A percentile compares a stretch with the other conserved stretches of the same genome.
phyloP scores from a whole-genome alignment of 1,140 invertebrate genomes.

The Steinernema feltiae region DNA sequence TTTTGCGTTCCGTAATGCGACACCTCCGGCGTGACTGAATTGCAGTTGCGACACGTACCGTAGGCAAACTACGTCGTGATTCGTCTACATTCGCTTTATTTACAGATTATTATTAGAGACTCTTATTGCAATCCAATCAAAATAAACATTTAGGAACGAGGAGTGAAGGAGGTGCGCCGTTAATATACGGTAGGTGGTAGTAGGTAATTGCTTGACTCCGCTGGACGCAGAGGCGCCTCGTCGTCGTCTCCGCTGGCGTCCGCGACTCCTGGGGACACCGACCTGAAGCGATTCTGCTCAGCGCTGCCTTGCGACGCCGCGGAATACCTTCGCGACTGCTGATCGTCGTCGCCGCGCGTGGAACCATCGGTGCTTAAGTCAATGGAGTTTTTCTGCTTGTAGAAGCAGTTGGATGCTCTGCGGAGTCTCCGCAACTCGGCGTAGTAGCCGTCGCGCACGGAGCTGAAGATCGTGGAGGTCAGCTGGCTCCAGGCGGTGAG shows the following conservation, averaged over 20 bases:
- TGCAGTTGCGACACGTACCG: no score
- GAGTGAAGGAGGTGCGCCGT: neutral
- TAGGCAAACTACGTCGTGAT: no score
- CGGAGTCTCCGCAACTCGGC: conserved; percentile 45
- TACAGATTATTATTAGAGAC: no score
- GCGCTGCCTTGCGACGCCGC: neutral
- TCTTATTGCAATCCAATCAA: neutral
- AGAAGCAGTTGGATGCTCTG: conserved; percentile 48
- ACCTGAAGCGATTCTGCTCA: neutral
- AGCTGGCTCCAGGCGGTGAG: conserved; percentile 51
- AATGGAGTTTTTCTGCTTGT: conserved; percentile 26
- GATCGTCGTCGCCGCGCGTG: conserved; percentile 10
- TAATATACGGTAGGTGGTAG: neutral
- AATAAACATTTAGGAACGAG: neutral
- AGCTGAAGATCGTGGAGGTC: conserved; percentile 36
- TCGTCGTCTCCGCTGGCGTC: neutral
- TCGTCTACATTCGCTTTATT: no score
- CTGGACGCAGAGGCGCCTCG: neutral
- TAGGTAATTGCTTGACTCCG: neutral
- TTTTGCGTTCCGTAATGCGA: no score
- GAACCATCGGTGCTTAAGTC: neutral
- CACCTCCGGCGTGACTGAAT: no score
- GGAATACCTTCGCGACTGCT: neutral
- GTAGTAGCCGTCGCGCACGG: conserved; percentile 37
- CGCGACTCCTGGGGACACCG: neutral